Evolutionary conservation across 2,797 vertebrate species (phyloP).

Genomic region (Mycteria americana): DNA sequence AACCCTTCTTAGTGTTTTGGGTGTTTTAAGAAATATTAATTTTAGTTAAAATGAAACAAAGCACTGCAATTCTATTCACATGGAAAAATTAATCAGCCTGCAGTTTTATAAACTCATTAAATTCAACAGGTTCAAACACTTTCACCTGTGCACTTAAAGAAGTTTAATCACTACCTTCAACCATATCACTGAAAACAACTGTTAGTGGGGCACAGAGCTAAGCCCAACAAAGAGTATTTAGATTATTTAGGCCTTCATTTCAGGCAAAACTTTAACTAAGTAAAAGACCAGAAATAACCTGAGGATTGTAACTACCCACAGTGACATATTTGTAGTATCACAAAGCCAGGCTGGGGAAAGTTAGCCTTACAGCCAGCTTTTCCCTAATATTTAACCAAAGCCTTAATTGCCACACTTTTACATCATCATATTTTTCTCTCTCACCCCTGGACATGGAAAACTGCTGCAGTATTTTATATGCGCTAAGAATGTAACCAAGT

Average conservation of each 20-base stretch:
- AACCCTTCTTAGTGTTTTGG: neutral
- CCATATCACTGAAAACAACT: neutral
- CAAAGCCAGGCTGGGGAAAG: neutral
- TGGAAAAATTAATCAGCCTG: neutral
- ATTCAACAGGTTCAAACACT: neutral
- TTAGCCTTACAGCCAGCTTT: neutral
- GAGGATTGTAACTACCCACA: neutral
- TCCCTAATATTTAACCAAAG: neutral
- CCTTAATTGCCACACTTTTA: neutral
- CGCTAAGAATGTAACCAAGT: neutral
- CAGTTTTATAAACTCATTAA: neutral
- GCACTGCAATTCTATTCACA: neutral
- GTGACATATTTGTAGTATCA: neutral
- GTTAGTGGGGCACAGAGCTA: neutral
- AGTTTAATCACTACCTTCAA: neutral
- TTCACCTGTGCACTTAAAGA: neutral
- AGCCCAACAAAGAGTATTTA: neutral
- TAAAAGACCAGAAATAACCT: neutral
- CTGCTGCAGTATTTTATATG: neutral
- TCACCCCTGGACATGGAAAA: accelerated
- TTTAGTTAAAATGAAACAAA: neutral
- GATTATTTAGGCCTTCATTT: neutral
- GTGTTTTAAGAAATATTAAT: neutral
- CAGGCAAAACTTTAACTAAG: neutral
- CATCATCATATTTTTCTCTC: neutral